Evolutionary conservation across 2,113 vertebrate species (phyloP), one percentile per base, ranked within the genome.

Genomic region (Eulemur macaco): DNA sequence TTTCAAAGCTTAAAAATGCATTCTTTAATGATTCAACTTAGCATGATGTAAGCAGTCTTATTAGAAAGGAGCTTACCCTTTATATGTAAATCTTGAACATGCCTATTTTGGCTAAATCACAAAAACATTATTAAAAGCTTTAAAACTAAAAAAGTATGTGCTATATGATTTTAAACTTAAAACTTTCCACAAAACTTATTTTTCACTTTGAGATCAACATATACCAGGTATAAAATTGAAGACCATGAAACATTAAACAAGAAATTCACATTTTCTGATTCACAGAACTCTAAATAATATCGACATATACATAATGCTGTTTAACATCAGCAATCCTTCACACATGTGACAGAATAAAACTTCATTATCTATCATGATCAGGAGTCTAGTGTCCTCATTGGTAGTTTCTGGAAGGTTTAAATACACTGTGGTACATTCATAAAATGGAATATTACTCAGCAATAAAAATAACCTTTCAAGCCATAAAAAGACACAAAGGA

Each of bases 1-100:
- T 68, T 97, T 92, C 58, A 86, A 96, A 92, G 66, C 34, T 93
- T 68, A 60, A 71, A 88, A 56, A 63, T 78, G 42, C 10, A 71
- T 71, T 94, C 10, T 91, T 91, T 42, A 92, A 73, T 60, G 86
- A 94, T 68, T 94, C 58, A 85, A 34, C 34, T 78, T 85, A 85
- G 76, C 73, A 89, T 54, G 39, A 91, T 73, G 20, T 18, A 88
- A 96, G n/a, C 6, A 76, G 3, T 85, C 39, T 20, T 82, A 95
- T 89, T 68, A 92, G 39, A 92, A 80, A 31, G 86, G 0, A 77
- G 25, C 29, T 78, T 89, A 78, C 11, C 47, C 78, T 78, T 50
- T 89, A 88, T 27, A 63, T 58, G 37, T 47, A 88, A 85, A 96
- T 73, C 56, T 50, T 78, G 21, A 93, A 21, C 6, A 95, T n/a